Evolutionary conservation across 2,888 invertebrate species (phyloP), one percentile per base, ranked within the genome.

Genomic region (Morpho helenor): DNA sequence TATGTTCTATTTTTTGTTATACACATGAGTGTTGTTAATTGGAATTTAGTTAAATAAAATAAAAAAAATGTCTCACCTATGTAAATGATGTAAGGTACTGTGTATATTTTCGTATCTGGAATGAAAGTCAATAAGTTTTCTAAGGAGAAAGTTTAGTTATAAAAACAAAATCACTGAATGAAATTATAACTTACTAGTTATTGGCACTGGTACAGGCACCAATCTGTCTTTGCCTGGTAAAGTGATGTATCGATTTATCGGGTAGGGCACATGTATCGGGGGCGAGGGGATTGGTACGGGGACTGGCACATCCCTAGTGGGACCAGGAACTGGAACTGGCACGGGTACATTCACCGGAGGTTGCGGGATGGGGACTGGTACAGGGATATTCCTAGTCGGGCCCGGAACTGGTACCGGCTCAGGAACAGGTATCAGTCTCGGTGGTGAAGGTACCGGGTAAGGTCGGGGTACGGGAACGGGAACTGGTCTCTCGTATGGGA

Each of bases 21-120:
- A 31, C 31, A 31, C 5, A 31, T 31, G 31, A 31, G 5, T 31
- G 31, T 31, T 31, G 31, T 31, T 31, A 31, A 31, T 31, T 31
- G 5, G 31, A 43, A 43, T 8, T 79, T 85, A 86, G 68, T 2
- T 69, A 49, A 52, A n/a, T 10, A 39, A 52, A 31, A 16, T 16
- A 41, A 46, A 51, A 49, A 48, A 39, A 68, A 73, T 53, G n/a
- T 42, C 84, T 80, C 69, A 87, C 87, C 71, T 40, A 87, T 68
- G 63, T 80, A 87, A 49, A 82, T 68, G 56, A 87, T 75, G 8
- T 77, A 67, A 9, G 80, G 78, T 5, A 86, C 84, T 0, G 80
- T 75, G 59, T 76, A 77, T 51, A 69, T 65, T 56, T 74, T 76
- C 16, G 71, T 74, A 23, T 68, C 86, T 82, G 76, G 23, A 77